These are phyloP conservation scores for Chaetura pelagica DNA, from an alignment of 2,113 vertebrate species.

Conservation along the genomic window DNA sequence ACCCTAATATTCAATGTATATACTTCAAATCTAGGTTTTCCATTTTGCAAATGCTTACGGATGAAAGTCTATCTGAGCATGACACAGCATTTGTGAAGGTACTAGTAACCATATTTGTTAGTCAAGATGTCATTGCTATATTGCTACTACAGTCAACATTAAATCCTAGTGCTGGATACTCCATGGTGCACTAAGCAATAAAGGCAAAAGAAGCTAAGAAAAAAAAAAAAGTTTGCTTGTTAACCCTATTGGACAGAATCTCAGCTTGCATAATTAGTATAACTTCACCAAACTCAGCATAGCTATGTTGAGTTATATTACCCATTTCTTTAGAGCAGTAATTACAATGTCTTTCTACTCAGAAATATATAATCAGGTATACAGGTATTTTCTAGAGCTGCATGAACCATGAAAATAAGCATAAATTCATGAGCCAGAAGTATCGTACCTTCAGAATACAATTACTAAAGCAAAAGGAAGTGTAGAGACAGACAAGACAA, in stretches of 20 bases:
- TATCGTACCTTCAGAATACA: neutral
- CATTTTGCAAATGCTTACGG: neutral
- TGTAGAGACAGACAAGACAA: neutral
- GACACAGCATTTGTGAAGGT: neutral
- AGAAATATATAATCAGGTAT: neutral
- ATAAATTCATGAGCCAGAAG: neutral
- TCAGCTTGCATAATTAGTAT: neutral
- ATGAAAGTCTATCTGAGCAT: neutral
- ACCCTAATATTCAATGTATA: neutral
- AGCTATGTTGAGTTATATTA: neutral
- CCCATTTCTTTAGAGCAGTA: neutral
- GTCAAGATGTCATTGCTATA: conserved; percentile 4
- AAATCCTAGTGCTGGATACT: conserved; percentile 11
- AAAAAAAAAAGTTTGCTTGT: neutral
- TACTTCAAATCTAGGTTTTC: neutral
- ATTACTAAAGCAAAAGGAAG: neutral
- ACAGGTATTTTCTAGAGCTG: neutral
- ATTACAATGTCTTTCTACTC: neutral
- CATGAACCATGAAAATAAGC: neutral
- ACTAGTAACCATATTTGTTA: conserved; percentile 18
- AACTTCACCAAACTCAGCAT: neutral
- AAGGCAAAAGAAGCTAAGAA: neutral
- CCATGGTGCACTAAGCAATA: neutral
- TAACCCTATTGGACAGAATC: neutral
- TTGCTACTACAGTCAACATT: conserved; percentile 14